Evolutionary conservation across 2,113 vertebrate species (phyloP).

Genomic region (Mesoclemmys tuberculata): DNA sequence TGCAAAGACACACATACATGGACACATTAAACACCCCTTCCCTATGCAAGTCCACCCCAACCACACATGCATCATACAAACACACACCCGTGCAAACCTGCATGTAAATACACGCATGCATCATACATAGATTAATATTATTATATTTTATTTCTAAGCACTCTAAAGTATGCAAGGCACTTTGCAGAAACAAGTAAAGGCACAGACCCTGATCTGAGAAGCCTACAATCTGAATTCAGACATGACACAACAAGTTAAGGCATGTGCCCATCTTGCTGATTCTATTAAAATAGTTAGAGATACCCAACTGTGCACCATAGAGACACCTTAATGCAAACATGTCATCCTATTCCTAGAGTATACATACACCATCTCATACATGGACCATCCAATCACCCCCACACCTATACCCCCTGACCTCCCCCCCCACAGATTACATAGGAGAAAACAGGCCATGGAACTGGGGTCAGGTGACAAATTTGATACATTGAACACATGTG

Average conservation of each 20-base stretch:
- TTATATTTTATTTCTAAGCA: neutral
- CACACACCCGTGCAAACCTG: neutral
- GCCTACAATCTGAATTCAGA: fast-evolving
- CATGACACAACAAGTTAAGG: neutral
- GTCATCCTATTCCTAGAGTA: neutral
- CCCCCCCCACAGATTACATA: neutral
- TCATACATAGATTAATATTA: neutral
- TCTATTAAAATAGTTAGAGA: neutral
- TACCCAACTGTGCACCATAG: neutral
- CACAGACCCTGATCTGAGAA: neutral
- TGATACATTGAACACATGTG: neutral
- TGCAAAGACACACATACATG: neutral
- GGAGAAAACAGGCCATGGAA: neutral
- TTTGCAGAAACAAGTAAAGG: neutral
- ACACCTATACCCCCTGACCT: neutral
- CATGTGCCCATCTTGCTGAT: neutral
- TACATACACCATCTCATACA: neutral
- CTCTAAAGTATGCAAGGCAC: fast-evolving
- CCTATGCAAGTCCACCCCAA: neutral
- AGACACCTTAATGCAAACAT: fast-evolving
- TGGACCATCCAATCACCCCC: neutral
- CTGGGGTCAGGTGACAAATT: neutral
- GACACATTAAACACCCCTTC: neutral
- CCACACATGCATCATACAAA: neutral
- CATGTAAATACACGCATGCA: neutral